Base-by-base conservation (phyloP, 2,113 vertebrate genomes). In the Tenebrosternarchus preto region DNA sequence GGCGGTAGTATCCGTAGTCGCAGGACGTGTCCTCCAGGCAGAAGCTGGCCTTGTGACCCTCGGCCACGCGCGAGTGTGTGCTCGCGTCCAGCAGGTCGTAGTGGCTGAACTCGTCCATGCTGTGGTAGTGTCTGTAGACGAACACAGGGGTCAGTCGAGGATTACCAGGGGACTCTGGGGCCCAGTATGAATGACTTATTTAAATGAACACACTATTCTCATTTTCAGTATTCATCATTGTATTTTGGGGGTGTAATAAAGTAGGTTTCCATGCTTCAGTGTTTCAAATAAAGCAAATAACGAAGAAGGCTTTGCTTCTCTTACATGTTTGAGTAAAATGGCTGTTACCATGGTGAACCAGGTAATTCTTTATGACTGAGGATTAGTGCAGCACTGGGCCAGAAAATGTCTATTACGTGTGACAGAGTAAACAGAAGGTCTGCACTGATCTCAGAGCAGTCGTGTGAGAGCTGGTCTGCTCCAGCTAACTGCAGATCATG, bases 101-200 rank as follows among this genome's bases (percentile, higher is more conserved):
- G 89, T 98, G 97, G 86, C 97, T 99, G 90, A 99, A 99, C 88
- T 98, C 97, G 43, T 99, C 97, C 98, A 99, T 99, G 90, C 98
- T 99, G 91, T 99, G 98, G 82, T 91, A 99, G 88, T 99, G 97
- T 84, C 97, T 99, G 85, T 5, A 59, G 29, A 72, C 16, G 36
- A 4, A 69, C 22, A 76, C 27, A 67, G 1, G 2, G 33, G 25
- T 16, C n/a, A 6, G 24, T 43, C 39, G 15, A 50, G 43, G 1
- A 50, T 50, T 9, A 15, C 33, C 33, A 36, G 33, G 33, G 33
- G 3, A 36, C 33, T 36, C 6, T 36, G 33, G 6, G 33, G 33
- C 33, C 33, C 33, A 36, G 33, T 36, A 6, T 36, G 33, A 36
- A 36, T 36, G 2, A 36, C 3, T 36, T 50, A 70, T 12, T 7